Evolutionary conservation across 2,113 vertebrate genomes (phyloP), one percentile per base, ranked within the genome.

Genomic region (Apodemus sylvaticus): DNA sequence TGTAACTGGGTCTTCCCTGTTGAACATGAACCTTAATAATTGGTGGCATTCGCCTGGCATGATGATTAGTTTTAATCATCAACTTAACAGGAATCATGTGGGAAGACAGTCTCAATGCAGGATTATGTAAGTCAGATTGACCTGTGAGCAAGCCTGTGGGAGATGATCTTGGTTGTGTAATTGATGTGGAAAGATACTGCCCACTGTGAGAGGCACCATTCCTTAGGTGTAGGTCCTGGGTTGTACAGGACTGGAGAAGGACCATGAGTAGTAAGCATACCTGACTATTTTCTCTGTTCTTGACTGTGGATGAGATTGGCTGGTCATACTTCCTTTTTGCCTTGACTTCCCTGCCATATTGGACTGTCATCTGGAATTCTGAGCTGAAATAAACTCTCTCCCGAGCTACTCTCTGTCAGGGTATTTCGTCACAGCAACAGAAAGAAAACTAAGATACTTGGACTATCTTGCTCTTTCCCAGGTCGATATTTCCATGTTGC

Each of bases 21-120:
- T 93, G 78, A 88, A 83, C 20, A 74, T 81, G 16, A 93, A 60
- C 12, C 92, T 88, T 71, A 86, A 64, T 45, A 58, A 95, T 29
- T 64, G 58, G 42, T 45, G 31, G 5, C 48, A 66, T 89, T 94
- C 86, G 53, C 22, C 4, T 26, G 17, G 22, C 8, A 3, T 62
- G n/a, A 10, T 13, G 26, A 34, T 64, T 48, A 48, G 16, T 45
- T 66, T 20, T 66, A 45, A 20, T 14, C 7, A 10, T 48, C 17
- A 66, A 22, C 14, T 66, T 42, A 17, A 34, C 17, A 34, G 2
- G 20, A 34, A 86, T 86, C 39, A 42, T 66, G 39, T 66, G 24
- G 39, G 17, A 45, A 29, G 36, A 82, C 42, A 86, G 29, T 86
- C 16, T 86, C 83, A 22, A 11, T 66, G 17, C 48, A 5, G 5